Conservation (phyloP, 2,113 vertebrate species). For the Ailuropoda melanoleuca region DNA sequence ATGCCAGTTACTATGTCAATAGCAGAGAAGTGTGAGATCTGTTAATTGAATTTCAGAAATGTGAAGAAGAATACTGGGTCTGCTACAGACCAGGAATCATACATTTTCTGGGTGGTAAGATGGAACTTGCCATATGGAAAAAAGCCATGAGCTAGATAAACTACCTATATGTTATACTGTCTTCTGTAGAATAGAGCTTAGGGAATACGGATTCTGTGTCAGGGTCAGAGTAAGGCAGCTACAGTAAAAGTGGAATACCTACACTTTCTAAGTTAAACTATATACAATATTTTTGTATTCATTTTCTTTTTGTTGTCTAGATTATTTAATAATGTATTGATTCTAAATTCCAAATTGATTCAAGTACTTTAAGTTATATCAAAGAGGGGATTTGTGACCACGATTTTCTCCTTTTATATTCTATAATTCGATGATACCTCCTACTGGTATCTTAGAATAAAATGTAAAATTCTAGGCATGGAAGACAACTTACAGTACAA, state of each 20-base stretch:
- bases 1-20: neutral
- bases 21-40: neutral
- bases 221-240: neutral
- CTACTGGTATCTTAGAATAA: neutral
- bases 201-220: neutral
- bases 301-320: neutral
- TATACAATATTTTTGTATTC: neutral
- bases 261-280: neutral
- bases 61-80: neutral
- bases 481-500: neutral
- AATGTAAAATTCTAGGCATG: neutral
- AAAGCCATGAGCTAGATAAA: neutral
- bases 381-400: neutral
- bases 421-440: neutral
- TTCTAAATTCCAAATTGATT: neutral
- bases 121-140: neutral
- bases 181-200: neutral
- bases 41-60: neutral
- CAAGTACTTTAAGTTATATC: neutral
- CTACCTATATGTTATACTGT: neutral
- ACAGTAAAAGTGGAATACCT: neutral
- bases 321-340: neutral
- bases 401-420: neutral
- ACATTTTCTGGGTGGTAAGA: neutral
- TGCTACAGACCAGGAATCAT: neutral